phyloP scores from a whole-genome alignment of 2,113 vertebrate genomes.

The Anhinga anhinga region DNA sequence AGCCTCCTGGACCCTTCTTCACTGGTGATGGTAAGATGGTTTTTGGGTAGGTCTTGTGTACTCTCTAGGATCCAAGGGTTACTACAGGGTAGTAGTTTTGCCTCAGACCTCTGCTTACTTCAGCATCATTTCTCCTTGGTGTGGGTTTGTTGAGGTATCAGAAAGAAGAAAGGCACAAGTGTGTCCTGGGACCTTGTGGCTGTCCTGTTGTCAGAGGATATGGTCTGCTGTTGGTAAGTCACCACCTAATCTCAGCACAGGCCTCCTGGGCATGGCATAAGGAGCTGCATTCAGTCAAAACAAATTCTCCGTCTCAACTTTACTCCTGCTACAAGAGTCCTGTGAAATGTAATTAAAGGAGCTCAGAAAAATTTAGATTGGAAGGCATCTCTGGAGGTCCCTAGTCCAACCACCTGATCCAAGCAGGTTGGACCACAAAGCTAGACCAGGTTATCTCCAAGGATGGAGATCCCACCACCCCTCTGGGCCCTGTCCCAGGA shows the following conservation, averaged over 20 bases:
- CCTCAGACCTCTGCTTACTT: not conserved
- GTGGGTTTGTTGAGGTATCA: not conserved
- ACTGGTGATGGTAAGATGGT: rapidly evolving
- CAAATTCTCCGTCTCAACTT: not conserved
- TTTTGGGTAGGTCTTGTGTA: not conserved
- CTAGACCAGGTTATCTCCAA: not conserved
- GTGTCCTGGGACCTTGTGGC: not conserved
- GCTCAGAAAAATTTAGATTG: not conserved
- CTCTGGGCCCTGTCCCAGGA: not conserved
- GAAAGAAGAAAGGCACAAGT: not conserved
- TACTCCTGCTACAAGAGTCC: not conserved
- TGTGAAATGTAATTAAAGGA: not conserved
- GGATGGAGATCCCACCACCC: not conserved
- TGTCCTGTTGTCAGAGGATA: not conserved
- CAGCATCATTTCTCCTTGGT: not conserved
- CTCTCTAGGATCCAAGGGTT: not conserved
- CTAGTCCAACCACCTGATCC: not conserved
- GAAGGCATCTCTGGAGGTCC: not conserved
- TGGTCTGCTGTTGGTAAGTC: not conserved
- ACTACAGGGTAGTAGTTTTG: not conserved
- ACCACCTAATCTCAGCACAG: not conserved
- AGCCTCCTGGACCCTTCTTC: not conserved
- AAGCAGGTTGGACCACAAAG: not conserved
- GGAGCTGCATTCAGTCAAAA: not conserved
- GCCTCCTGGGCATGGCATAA: not conserved